Base-by-base conservation (phyloP, 2,797 vertebrate genomes). In the Discoglossus pictus region DNA sequence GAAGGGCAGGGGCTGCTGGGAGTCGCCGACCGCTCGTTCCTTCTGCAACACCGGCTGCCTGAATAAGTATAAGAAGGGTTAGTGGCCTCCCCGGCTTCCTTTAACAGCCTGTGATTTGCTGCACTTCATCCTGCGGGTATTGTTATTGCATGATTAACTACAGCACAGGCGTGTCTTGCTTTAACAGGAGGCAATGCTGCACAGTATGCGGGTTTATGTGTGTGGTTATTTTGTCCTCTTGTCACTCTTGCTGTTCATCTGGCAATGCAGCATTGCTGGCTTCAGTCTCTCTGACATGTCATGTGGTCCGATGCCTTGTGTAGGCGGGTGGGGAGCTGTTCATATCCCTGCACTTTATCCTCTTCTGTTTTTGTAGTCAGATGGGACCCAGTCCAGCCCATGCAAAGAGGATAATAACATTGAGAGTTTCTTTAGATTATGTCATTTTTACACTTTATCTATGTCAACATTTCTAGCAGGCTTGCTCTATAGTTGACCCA, bases 1-100 rank as follows among this genome's bases (percentile, higher is more conserved):
- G 96, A 95, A 97, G 92, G 93, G 92, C 80, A 90, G 93, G 85
- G 90, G 93, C 88, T 97, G 95, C 93, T 96, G 94, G 94, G 95
- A 94, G 84, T 73, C 91, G 0, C 90, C 90, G 86, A 89, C 89
- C 63, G 81, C 89, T 62, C 91, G 92, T 74, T 92, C 93, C 84
- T 91, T 96, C 89, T 98, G 96, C 92, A 93, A 90, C 86, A 91
- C 93, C 1, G 82, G 90, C 90, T 98, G 96, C 79, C 92, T 98
- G 86, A 92, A 87, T 91, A 93, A 92, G 85, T 84, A 94, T 80
- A 90, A 89, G 86, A 91, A 90, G 90, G 93, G 93, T 93, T 86
- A 95, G 93, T 93, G 87, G 84, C 83, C 63, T 75, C 73, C 78
- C 82, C 42, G 40, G 50, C 76, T 78, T 73, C 25, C 59, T 11